Evolutionary conservation across 2,113 vertebrate species (phyloP), one percentile per base, ranked within the genome.

Genomic region (Uropsilus gracilis): DNA sequence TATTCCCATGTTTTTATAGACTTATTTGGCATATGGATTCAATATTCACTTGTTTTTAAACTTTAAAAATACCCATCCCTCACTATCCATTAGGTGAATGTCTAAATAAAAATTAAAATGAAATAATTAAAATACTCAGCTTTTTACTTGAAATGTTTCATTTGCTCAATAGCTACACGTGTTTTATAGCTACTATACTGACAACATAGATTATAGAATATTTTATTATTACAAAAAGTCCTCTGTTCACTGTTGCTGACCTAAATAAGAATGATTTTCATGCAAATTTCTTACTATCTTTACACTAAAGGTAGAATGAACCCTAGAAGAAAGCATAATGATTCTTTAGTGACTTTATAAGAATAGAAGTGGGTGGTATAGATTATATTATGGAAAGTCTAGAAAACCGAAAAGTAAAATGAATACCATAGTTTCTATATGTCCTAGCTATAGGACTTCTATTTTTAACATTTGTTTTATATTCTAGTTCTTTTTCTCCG

Each of bases 381-480:
- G 46, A 10, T 91, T 94, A 95, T n/a, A 37, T 95, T 69, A 39
- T 89, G 32, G 89, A 95, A 94, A 69, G 63, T 48, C 20, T 90
- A 75, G 73, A 76, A 91, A 78, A 61, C 16, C 80, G 89, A 71
- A 26, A 82, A 78, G 10, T 75, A 66, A 86, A 78, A 81, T 26
- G 11, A 85, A 46, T 16, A 86, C 12, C 73, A 88, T 55, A 53
- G 3, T 69, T 90, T 85, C 59, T 44, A 3, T 57, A 32, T 90
- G 37, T 18, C 16, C 24, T 24, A 57, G 66, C n/a, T 90, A 42
- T 73, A 32, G 69, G 44, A 3, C 69, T 86, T 81, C 2, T 89
- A 8, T 64, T 94, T 76, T 73, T 85, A 69, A 76, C 14, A 86
- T 77, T 80, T 90, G 69, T 87, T 90, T 91, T 96, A 84, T 76